Base-by-base conservation (phyloP, 2,888 invertebrate genomes). In the Drosophila kuntzei region DNA sequence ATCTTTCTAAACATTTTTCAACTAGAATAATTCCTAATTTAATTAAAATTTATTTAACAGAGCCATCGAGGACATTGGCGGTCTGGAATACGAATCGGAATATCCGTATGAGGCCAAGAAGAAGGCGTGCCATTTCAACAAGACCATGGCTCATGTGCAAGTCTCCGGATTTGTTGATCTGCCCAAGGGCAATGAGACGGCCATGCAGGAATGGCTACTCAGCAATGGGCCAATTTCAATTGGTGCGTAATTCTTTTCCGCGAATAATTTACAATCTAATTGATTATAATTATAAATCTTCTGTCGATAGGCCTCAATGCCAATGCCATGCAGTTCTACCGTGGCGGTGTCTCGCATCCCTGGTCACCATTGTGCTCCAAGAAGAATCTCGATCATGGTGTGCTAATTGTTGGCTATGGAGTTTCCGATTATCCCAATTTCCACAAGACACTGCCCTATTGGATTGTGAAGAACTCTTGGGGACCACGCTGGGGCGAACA, bases 381-480 rank as follows among this genome's bases (percentile, higher is more conserved):
- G 1, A 93, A 93, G 1, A 94, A 94, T 89, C 92, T 99, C 32
- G 98, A 99, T 93, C 98, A 99, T 90, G 99, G 98, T 2, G 98
- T 98, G n/a, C 94, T 99, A 1, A 96, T 99, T 87, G 98, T 98
- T 2, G 98, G 99, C 60, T 99, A 95, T 90, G 98, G 98, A 57
- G 90, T 94, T 92, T 90, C 94, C 94, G 96, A 94, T 43, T 97
- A 96, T 93, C 95, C 96, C 8, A 91, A 95, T 39, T 97, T 97
- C 93, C 95, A 97, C 87, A 96, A 96, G 92, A 94, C 93, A 1
- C 91, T 97, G 43, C 98, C 98, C 0, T 98, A 95, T 91, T 98
- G 98, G 98, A 96, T 96, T 70, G 94, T 98, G 29, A 98, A 98
- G 94, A 98, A 98, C 93, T 98, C 98, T 11, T 99, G 98, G 98